phyloP scores from a whole-genome alignment of 2,113 vertebrate genomes.

The Ciconia stormi region DNA sequence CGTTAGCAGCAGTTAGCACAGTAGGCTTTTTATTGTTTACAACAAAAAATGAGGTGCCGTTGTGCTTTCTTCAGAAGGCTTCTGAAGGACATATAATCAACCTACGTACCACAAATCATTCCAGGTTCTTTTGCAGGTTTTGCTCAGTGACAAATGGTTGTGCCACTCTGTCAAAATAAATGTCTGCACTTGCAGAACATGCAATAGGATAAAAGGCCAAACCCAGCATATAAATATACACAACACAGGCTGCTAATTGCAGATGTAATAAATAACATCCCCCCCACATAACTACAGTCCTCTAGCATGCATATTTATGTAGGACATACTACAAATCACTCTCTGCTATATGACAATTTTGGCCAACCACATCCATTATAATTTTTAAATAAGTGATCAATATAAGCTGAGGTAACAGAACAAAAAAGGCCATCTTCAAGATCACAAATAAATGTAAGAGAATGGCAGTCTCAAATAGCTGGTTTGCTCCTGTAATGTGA shows the following conservation, averaged over 20 bases:
- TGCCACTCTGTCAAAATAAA: neutral
- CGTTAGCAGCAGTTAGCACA: neutral
- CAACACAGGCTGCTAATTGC: neutral
- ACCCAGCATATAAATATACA: neutral
- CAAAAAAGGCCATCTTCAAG: neutral
- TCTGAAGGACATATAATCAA: slow-evolving; percentile 18
- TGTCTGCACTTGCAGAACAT: neutral
- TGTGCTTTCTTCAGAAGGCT: neutral
- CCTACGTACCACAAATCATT: slow-evolving; percentile 15
- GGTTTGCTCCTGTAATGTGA: neutral
- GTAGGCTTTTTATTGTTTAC: slow-evolving; percentile 19
- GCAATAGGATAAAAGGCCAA: neutral
- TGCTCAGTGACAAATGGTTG: slow-evolving; percentile 19
- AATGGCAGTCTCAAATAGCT: neutral
- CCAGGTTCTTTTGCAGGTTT: slow-evolving; percentile 1
- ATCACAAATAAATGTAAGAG: neutral
- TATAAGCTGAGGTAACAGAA: neutral
- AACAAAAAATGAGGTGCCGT: slow-evolving; percentile 15
- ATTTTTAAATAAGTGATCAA: neutral
- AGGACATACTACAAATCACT: neutral
- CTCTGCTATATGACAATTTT: neutral
- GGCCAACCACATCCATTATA: neutral
- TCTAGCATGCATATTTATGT: neutral
- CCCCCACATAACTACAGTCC: neutral
- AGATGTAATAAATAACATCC: neutral